These are phyloP conservation scores for Acrocephalus scirpaceus DNA, from an alignment of 2,797 vertebrate genomes.

Conservation along the genomic window DNA sequence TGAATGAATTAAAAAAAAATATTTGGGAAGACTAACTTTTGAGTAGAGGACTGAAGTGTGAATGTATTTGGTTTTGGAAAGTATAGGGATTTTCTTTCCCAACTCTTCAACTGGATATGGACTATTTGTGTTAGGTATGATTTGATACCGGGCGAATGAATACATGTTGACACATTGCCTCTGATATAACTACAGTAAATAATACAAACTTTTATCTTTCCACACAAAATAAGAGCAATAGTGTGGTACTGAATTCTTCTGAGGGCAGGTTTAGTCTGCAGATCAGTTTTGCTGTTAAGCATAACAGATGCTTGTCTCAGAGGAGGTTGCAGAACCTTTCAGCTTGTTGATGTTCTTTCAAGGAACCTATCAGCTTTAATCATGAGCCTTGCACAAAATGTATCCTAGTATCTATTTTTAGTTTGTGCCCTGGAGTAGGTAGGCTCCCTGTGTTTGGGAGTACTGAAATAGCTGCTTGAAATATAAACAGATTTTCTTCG, in stretches of 20 bases:
- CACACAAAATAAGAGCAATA: neutral
- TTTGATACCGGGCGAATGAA: neutral
- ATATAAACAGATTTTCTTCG: neutral
- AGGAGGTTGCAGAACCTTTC: neutral
- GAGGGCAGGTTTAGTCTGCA: neutral
- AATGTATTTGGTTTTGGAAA: neutral
- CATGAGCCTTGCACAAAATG: neutral
- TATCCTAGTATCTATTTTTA: constrained; percentile 23
- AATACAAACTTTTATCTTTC: neutral
- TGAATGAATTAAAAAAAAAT: neutral
- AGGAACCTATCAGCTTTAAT: neutral
- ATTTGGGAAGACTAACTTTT: neutral
- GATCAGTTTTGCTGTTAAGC: neutral
- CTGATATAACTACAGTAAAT: neutral
- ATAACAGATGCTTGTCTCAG: neutral
- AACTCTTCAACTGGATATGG: neutral
- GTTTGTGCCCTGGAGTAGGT: neutral
- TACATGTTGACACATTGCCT: neutral
- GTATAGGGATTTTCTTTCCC: neutral
- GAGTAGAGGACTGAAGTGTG: neutral
- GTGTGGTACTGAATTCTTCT: neutral
- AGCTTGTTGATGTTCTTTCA: neutral
- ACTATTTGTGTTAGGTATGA: neutral
- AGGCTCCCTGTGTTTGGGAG: neutral
- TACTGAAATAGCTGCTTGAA: neutral